These are phyloP conservation scores for Raja brachyura DNA, from an alignment of 2,113 vertebrate species.

Conservation along the genomic window DNA sequence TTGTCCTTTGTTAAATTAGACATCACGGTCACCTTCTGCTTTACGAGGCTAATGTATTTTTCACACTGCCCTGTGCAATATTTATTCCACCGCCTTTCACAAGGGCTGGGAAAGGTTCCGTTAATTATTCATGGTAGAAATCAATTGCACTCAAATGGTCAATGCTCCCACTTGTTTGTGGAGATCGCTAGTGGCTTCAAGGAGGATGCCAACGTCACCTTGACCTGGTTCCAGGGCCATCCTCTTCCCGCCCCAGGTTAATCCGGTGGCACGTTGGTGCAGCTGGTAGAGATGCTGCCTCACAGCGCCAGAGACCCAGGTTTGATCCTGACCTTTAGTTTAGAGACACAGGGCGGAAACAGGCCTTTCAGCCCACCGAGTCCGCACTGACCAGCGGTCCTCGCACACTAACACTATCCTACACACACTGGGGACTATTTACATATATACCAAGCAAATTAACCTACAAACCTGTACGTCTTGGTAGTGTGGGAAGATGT, in stretches of 20 bases:
- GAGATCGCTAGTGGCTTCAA: not conserved
- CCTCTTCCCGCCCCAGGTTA: not conserved
- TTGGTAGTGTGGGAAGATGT: too few relatives aligned
- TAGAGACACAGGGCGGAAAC: too few relatives aligned
- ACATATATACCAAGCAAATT: too few relatives aligned
- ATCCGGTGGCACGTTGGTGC: not conserved
- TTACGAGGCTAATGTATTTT: not conserved
- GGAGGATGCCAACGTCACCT: not conserved
- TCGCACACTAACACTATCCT: too few relatives aligned
- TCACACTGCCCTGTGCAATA: not conserved
- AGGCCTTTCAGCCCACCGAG: too few relatives aligned
- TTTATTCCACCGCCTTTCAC: not conserved
- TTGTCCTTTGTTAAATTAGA: constrained; percentile 26
- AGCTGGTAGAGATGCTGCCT: too few relatives aligned
- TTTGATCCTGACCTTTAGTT: too few relatives aligned
- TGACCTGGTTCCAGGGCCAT: too few relatives aligned
- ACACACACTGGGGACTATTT: too few relatives aligned
- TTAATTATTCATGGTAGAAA: constrained; percentile 20
- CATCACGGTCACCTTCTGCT: not conserved
- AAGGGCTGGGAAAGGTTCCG: not conserved
- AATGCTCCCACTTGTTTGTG: not conserved
- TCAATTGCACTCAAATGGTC: not conserved
- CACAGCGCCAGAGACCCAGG: too few relatives aligned
- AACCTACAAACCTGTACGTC: too few relatives aligned
- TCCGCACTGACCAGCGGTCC: too few relatives aligned